phyloP scores from a whole-genome alignment of 2,113 vertebrate species.

The Lophotis ruficrista region DNA sequence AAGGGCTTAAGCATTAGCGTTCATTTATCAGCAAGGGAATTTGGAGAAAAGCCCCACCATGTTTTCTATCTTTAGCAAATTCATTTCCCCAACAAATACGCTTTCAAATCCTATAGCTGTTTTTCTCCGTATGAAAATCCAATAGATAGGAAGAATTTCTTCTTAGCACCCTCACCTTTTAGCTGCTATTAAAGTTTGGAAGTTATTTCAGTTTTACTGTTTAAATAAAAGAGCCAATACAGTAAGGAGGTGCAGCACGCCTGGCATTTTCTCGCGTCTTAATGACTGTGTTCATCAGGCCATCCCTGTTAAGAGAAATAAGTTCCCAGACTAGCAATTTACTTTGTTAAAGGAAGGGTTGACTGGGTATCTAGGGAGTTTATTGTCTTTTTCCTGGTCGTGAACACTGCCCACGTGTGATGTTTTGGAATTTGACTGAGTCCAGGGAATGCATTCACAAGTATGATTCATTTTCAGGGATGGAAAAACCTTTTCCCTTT shows the following conservation, averaged over 20 bases:
- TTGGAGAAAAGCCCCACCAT: slow-evolving; percentile 41
- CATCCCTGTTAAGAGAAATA: background rate
- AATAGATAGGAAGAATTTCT: slow-evolving; percentile 8
- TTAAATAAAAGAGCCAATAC: slow-evolving; percentile 8
- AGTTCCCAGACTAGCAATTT: slow-evolving; percentile 35
- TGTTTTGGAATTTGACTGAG: background rate
- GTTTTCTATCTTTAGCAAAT: slow-evolving; percentile 49
- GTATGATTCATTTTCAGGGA: slow-evolving; percentile 4
- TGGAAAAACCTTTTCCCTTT: background rate
- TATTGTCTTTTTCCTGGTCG: background rate
- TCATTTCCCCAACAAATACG: slow-evolving; percentile 19
- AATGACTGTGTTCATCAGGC: background rate
- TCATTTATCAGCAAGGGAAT: slow-evolving; percentile 63
- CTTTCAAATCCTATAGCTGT: slow-evolving; percentile 33
- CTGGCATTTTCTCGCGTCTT: background rate
- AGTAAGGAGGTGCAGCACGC: background rate
- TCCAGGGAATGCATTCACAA: background rate
- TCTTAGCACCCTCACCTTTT: background rate
- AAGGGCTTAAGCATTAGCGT: slow-evolving; percentile 49
- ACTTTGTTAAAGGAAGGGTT: background rate
- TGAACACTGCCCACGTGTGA: background rate
- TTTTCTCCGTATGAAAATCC: background rate
- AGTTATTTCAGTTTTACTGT: slow-evolving; percentile 10
- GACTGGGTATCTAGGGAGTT: background rate
- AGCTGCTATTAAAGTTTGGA: background rate